A percentile compares a stretch with the other conserved stretches of the same genome.
Evolutionary conservation across 2,113 vertebrate genomes (phyloP).

Genomic region (Eleginops maclovinus): DNA sequence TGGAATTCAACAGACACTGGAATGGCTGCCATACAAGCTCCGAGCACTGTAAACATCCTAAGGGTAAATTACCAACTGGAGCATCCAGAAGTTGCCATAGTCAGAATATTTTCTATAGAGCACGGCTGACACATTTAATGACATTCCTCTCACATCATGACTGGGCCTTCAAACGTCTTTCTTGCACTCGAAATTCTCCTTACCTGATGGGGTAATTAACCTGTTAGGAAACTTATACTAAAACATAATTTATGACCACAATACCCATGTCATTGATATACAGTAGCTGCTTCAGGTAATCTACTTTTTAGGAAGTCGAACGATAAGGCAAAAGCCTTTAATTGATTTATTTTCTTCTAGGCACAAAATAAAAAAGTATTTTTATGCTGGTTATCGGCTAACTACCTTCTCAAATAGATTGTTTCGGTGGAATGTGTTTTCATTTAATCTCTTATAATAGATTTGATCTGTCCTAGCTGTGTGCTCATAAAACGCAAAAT

Average conservation of each 20-base stretch:
- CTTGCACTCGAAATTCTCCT: too few species aligned
- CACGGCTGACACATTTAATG: too few species aligned
- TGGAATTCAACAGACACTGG: too few species aligned
- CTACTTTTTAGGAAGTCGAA: constrained; percentile 11
- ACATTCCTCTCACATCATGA: too few species aligned
- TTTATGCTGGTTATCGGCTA: not conserved
- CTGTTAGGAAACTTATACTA: not conserved
- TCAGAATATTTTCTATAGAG: too few species aligned
- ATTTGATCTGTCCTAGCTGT: not conserved
- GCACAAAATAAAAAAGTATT: not conserved
- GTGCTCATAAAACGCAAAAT: not conserved
- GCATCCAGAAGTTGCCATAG: constrained; percentile 8
- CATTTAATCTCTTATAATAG: not conserved
- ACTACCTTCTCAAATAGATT: not conserved
- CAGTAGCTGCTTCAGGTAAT: too few species aligned
- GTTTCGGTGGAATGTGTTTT: not conserved
- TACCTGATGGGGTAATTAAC: too few species aligned
- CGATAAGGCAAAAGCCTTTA: not conserved
- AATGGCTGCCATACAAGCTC: too few species aligned
- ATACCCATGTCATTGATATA: not conserved
- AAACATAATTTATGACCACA: not conserved
- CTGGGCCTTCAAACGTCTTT: too few species aligned
- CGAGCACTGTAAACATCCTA: too few species aligned
- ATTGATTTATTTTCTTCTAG: not conserved
- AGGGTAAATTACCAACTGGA: constrained; percentile 5